These are phyloP conservation scores for Parotia lawesii DNA, from an alignment of 2,113 vertebrate species.

Conservation along the genomic window DNA sequence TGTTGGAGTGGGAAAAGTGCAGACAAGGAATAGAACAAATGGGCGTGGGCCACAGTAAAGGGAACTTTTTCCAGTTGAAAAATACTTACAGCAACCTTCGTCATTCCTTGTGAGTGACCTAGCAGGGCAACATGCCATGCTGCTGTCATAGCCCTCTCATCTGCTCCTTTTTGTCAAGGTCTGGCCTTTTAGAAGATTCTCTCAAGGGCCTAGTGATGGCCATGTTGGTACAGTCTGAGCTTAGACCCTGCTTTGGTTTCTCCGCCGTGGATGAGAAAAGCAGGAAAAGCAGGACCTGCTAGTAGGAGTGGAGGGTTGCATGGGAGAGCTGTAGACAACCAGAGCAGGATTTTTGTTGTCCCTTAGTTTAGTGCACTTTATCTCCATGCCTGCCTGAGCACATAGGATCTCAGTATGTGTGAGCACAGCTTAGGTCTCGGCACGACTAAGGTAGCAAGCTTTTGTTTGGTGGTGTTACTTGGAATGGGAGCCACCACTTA, in stretches of 20 bases:
- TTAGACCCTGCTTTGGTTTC: neutral
- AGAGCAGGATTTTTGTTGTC: neutral
- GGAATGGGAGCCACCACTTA: neutral
- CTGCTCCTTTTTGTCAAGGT: neutral
- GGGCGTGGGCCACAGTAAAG: neutral
- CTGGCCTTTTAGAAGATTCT: neutral
- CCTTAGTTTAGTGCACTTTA: neutral
- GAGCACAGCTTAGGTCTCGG: neutral
- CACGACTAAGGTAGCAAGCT: neutral
- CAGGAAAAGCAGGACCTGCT: neutral
- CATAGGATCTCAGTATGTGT: neutral
- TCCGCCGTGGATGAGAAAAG: rapidly evolving
- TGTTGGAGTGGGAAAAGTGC: neutral
- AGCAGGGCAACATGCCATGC: neutral
- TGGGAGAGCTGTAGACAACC: neutral
- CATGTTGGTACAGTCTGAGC: neutral
- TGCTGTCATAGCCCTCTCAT: neutral
- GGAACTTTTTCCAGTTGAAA: neutral
- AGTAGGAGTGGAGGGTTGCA: neutral
- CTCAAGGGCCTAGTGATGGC: rapidly evolving
- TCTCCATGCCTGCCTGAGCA: neutral
- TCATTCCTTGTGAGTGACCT: neutral
- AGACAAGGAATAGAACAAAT: neutral
- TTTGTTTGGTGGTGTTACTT: neutral
- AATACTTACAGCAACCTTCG: neutral